Evolutionary conservation across 2,888 invertebrate species (phyloP).

Genomic region (Lapara coniferarum): DNA sequence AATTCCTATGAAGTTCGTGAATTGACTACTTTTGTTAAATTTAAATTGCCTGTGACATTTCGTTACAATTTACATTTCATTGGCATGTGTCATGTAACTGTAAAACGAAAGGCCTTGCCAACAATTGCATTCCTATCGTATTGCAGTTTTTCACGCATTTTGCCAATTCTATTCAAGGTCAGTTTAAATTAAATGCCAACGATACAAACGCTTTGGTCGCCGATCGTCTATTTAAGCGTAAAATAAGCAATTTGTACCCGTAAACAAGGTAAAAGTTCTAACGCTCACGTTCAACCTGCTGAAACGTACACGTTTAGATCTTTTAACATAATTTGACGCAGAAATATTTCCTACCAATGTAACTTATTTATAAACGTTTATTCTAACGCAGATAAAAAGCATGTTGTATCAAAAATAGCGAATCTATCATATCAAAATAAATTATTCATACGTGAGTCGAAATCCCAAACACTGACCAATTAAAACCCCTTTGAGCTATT

Average conservation of each 20-base stretch:
- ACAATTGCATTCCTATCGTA: conserved; percentile 7
- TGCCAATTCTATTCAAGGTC: conserved; percentile 7
- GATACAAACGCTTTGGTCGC: background rate
- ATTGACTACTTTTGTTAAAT: background rate
- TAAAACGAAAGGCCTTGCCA: background rate
- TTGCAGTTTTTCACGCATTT: conserved; percentile 5
- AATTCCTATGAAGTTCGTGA: background rate
- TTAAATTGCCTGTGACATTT: too few relatives aligned
- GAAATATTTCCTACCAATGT: too few relatives aligned
- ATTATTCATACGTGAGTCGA: conserved; percentile 1
- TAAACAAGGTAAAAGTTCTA: background rate
- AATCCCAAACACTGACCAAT: conserved; percentile 4
- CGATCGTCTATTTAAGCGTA: background rate
- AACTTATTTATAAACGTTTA: too few relatives aligned
- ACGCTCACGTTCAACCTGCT: background rate
- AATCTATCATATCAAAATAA: conserved; percentile 9
- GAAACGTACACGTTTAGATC: background rate
- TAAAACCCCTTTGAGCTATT: conserved; percentile 16
- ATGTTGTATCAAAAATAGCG: background rate
- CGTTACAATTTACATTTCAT: too few relatives aligned
- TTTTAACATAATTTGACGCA: background rate
- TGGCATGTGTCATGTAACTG: background rate
- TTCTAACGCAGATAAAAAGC: background rate
- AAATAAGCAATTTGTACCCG: background rate
- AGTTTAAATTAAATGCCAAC: conserved; percentile 2